Evolutionary conservation across 1,140 invertebrate species (phyloP).

Genomic region (Sitophilus oryzae): DNA sequence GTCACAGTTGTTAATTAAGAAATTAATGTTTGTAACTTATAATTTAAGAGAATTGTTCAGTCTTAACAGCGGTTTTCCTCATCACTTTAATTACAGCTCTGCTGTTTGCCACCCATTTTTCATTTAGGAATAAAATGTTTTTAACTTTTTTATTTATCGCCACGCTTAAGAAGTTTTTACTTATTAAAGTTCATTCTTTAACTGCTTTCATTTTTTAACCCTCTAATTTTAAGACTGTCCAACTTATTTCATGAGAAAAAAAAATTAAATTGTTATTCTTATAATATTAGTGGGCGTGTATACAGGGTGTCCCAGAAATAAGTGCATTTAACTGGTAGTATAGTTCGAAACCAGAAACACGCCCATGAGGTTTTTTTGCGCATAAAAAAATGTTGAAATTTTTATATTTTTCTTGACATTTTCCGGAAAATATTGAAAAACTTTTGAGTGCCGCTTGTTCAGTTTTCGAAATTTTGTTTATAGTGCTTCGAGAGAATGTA

Average conservation of each 20-base stretch:
- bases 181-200: conserved; percentile 24
- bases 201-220: conserved; percentile 18
- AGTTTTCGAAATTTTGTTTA: no score
- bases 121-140: conserved; percentile 26
- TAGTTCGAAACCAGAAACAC: no score
- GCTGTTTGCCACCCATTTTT: conserved; percentile 26
- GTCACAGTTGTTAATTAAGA: conserved; percentile 45
- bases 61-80: conserved; percentile 34
- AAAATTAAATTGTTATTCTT: conserved; percentile 4
- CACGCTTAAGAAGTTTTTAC: conserved; percentile 23
- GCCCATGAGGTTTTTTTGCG: no score
- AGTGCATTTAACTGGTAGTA: no score
- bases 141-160: conserved; percentile 28
- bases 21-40: conserved; percentile 43
- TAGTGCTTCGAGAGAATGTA: no score
- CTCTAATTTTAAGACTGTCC: conserved; percentile 12
- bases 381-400: no score
- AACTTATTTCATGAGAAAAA: conserved; percentile 2
- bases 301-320: no score
- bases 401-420: no score
- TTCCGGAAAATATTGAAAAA: no score
- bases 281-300: no score
- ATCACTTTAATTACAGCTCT: conserved; percentile 28
- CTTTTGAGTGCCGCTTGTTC: no score
- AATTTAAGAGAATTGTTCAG: conserved; percentile 40